A percentile compares a stretch with the other conserved stretches of the same genome.
Conservation (phyloP, 2,888 invertebrate species). For the Tiliacea citrago region DNA sequence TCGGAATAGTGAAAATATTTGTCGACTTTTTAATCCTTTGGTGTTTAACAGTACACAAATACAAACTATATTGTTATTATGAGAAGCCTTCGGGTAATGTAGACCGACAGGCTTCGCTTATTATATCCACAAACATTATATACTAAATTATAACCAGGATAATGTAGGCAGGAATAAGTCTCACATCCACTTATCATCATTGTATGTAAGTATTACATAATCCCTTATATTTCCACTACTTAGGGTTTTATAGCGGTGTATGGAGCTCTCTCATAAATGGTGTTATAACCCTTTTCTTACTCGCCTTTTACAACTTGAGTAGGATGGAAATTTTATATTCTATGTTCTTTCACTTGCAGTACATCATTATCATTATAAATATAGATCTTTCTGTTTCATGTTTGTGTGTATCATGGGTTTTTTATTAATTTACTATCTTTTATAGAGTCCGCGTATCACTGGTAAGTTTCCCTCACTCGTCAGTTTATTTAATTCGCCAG, state of each 20-base stretch:
- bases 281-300: constrained; percentile 47
- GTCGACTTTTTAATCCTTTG: not conserved
- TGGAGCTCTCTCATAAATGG: constrained; percentile 26
- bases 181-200: constrained; percentile 28
- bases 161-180: not conserved
- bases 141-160: not conserved
- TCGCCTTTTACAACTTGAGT: constrained; percentile 25
- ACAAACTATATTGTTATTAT: not conserved
- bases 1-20: not conserved
- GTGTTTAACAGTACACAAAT: not conserved
- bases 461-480: too few species aligned
- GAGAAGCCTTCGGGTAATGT: not conserved
- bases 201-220: constrained; percentile 47
- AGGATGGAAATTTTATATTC: constrained; percentile 20
- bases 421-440: not conserved
- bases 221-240: constrained; percentile 37
- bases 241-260: constrained; percentile 42
- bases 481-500: too few species aligned
- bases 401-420: not conserved
- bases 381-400: not conserved
- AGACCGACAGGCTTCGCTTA: not conserved
- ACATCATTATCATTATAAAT: not conserved
- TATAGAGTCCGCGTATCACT: too few species aligned
- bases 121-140: not conserved
- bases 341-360: not conserved